A percentile compares a stretch with the other conserved stretches of the same genome.
Conservation (phyloP, 2,797 vertebrate genomes). For the Xyrichtys novacula region DNA sequence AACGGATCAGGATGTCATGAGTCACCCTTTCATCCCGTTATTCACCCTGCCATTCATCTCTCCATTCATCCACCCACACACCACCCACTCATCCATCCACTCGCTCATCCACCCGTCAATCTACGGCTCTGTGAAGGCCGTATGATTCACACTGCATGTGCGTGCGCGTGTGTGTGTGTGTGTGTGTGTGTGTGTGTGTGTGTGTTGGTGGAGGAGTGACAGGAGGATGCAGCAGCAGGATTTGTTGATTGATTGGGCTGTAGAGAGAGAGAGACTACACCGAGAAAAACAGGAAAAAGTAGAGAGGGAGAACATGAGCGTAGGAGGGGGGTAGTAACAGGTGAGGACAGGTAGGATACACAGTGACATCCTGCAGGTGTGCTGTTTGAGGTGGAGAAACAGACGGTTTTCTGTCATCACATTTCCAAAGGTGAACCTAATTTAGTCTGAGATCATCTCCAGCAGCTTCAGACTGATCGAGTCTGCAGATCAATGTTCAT, state of each 20-base stretch:
- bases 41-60: conserved; percentile 34
- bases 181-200: conserved; percentile 10
- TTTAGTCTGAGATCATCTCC: too few relatives aligned
- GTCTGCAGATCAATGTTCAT: too few relatives aligned
- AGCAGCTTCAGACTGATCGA: too few relatives aligned
- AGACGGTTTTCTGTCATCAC: too few relatives aligned
- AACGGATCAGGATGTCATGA: conserved; percentile 59
- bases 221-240: conserved; percentile 36
- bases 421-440: too few relatives aligned
- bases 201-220: conserved; percentile 36
- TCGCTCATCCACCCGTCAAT: conserved; percentile 49
- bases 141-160: too few relatives aligned
- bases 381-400: too few relatives aligned
- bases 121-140: conserved; percentile 48
- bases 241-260: conserved; percentile 58
- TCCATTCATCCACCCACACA: conserved; percentile 36
- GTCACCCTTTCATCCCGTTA: conserved; percentile 46
- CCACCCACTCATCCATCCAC: too few relatives aligned
- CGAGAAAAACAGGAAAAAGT: too few relatives aligned
- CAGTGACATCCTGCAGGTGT: too few relatives aligned
- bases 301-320: conserved; percentile 19
- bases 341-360: conserved; percentile 1
- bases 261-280: conserved; percentile 28
- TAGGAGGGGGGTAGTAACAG: neutral
- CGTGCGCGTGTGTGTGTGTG: conserved; percentile 9